Percentiles rank a stretch among this genome's conserved stretches.
Conservation (phyloP, 1,140 invertebrate genomes). For the Coelopa frigida region DNA sequence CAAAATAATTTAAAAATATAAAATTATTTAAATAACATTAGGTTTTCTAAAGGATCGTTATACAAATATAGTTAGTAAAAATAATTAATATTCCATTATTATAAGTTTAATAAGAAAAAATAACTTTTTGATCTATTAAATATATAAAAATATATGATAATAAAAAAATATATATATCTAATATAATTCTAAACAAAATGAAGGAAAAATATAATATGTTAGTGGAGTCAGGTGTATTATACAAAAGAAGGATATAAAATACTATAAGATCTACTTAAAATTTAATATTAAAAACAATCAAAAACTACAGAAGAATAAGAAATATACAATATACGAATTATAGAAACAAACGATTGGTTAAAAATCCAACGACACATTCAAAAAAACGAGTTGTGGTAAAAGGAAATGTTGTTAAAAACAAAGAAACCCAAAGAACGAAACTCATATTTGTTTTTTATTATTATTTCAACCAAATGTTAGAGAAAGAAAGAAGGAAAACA, state of each 20-base stretch:
- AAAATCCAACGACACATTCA: neutral
- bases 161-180: too few species aligned
- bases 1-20: too few species aligned
- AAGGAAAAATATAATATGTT: neutral
- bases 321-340: slow-evolving; percentile 8
- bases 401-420: slow-evolving; percentile 3
- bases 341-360: slow-evolving; percentile 5
- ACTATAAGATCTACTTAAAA: too few species aligned
- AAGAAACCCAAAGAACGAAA: slow-evolving; percentile 13
- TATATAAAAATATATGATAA: too few species aligned
- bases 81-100: too few species aligned
- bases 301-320: neutral
- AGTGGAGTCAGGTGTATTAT: slow-evolving; percentile 7
- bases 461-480: slow-evolving; percentile 17
- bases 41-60: too few species aligned
- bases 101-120: too few species aligned
- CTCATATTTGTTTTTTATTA: too few species aligned
- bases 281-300: neutral
- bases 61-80: too few species aligned
- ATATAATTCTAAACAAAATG: neutral
- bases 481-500: slow-evolving; percentile 22
- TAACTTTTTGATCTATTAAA: too few species aligned
- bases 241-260: too few species aligned
- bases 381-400: neutral
- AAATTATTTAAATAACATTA: too few species aligned